Base-by-base conservation (phyloP, 2,113 vertebrate species). In the Cichladusa arquata region DNA sequence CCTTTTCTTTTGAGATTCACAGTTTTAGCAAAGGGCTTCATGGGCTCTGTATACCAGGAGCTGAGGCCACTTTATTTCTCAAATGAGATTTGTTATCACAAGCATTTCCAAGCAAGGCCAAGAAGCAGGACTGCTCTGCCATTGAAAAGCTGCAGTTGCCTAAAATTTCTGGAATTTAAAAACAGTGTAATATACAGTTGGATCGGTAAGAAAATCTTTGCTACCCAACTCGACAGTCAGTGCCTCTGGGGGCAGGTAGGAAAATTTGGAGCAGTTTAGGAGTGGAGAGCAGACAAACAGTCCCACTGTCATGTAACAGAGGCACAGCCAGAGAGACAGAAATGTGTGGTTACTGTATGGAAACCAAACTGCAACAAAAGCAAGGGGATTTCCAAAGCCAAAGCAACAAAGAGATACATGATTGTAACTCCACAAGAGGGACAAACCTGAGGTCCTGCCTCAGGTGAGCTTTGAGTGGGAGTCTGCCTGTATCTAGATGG, bases 391-490 rank as follows among this genome's bases (percentile, higher is more conserved):
- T 81, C 81, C 81, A 92, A 81, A 89, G 94, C 81, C 79, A 77
- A 73, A 87, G 92, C 73, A 89, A 95, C 70, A 40, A 57, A 95
- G 93, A 95, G 94, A 96, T 82, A 89, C 88, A 56, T 17, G 72
- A 93, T 76, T 44, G 14, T 94, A 96, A 97, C 92, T 93, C 86
- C 88, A 84, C 82, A 96, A 88, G 93, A 96, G 80, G 86, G 72
- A 89, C 64, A 93, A 84, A 88, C 65, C 92, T 64, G 92, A 97
- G 97, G 94, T 92, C 92, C 95, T 91, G 95, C 96, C 95, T 93
- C 96, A 95, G 95, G 88, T 53, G 81, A 94, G 78, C 76, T 88
- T 92, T 90, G 83, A 71, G 86, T 50, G 76, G 57, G 70, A 86
- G 62, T 87, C 93, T 92, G 86, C 73, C 91, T 95, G 18, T 7